phyloP scores from a whole-genome alignment of 2,113 vertebrate genomes.

The Ochotona curzoniae region DNA sequence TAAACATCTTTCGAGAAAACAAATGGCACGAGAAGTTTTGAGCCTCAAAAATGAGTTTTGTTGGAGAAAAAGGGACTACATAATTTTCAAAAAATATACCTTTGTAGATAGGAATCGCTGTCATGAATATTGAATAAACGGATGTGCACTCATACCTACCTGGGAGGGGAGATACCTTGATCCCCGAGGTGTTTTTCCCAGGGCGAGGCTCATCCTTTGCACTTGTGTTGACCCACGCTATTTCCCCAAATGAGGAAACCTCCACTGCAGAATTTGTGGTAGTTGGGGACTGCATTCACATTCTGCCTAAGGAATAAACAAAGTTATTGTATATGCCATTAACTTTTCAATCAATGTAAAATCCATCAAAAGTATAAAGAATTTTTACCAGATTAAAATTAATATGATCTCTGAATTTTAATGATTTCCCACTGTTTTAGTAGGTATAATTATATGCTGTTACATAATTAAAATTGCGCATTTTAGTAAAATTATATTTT shows the following conservation, averaged over 20 bases:
- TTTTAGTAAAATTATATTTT: neutral
- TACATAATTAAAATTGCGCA: neutral
- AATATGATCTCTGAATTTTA: neutral
- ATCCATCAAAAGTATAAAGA: neutral
- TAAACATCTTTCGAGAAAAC: neutral
- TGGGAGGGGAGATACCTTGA: too few species aligned
- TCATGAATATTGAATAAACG: neutral
- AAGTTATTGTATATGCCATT: neutral
- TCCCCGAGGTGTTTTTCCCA: too few species aligned
- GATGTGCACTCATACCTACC: too few species aligned
- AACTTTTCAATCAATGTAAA: neutral
- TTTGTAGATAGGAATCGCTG: neutral
- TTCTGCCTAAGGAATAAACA: too few species aligned
- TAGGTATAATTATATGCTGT: neutral
- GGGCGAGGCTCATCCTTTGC: too few species aligned
- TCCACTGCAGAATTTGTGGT: too few species aligned
- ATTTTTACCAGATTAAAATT: slow-evolving; percentile 7
- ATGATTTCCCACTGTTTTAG: neutral
- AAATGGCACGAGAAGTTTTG: neutral
- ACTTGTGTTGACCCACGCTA: too few species aligned
- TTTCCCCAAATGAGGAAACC: too few species aligned
- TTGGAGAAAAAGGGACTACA: neutral
- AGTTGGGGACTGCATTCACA: too few species aligned
- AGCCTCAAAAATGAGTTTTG: neutral
- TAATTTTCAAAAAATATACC: neutral